These are phyloP conservation scores for Temnothorax ravouxi DNA, from an alignment of 2,888 invertebrate genomes.

Conservation along the genomic window DNA sequence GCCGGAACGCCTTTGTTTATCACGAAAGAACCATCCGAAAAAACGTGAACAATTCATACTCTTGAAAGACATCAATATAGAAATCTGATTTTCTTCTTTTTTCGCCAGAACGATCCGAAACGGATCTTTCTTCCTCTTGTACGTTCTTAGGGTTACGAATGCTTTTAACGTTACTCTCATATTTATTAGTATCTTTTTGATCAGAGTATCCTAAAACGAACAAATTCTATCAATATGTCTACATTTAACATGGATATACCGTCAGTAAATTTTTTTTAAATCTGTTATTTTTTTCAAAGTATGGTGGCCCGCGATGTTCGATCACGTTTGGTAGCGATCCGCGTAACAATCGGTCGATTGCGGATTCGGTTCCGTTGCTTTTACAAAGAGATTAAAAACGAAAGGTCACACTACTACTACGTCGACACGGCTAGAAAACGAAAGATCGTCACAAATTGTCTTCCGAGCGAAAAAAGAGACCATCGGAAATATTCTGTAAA, in stretches of 20 bases:
- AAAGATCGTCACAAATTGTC: slow-evolving; percentile 48
- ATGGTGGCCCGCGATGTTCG: slow-evolving; percentile 76
- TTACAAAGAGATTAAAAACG: slow-evolving; percentile 51
- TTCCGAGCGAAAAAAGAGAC: slow-evolving; percentile 60
- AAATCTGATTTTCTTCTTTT: slow-evolving; percentile 75
- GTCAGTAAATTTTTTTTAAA: slow-evolving; percentile 73
- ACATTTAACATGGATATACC: slow-evolving; percentile 83
- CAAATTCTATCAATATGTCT: slow-evolving; percentile 82
- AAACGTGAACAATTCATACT: slow-evolving; percentile 72
- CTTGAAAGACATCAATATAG: slow-evolving; percentile 82
- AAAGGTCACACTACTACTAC: slow-evolving; percentile 22
- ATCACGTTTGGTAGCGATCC: slow-evolving; percentile 67
- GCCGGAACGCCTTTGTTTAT: slow-evolving; percentile 17
- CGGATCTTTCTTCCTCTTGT: slow-evolving; percentile 65
- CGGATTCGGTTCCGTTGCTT: slow-evolving; percentile 44
- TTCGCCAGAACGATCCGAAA: slow-evolving; percentile 69
- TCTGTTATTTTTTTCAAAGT: slow-evolving; percentile 53
- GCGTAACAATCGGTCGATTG: slow-evolving; percentile 64
- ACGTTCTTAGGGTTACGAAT: slow-evolving; percentile 75
- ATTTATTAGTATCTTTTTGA: slow-evolving; percentile 75
- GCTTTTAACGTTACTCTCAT: slow-evolving; percentile 76
- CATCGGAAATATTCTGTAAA: slow-evolving; percentile 63
- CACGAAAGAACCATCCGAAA: slow-evolving; percentile 63
- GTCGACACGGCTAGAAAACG: slow-evolving; percentile 35
- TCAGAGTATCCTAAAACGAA: slow-evolving; percentile 84